phyloP scores from a whole-genome alignment of 1,140 invertebrate genomes.

The Dryas iulia region DNA sequence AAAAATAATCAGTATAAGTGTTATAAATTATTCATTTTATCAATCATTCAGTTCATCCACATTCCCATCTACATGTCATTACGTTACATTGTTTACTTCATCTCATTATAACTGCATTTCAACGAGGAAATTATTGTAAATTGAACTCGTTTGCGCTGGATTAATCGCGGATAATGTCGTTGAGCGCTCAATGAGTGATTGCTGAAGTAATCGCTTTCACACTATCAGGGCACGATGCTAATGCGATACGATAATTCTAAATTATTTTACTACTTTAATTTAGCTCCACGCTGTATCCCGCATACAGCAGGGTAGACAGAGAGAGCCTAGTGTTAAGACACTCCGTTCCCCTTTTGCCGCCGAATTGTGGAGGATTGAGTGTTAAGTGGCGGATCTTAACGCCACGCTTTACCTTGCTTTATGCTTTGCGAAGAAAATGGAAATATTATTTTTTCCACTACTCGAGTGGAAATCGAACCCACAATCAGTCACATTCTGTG shows the following conservation, averaged over 20 bases:
- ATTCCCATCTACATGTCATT: background rate
- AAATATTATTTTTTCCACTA: too few relatives aligned
- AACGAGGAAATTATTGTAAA: conserved; percentile 17
- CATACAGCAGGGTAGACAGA: background rate
- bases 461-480: too few relatives aligned
- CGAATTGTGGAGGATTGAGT: too few relatives aligned
- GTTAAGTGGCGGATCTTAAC: too few relatives aligned
- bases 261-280: background rate
- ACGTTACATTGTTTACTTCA: conserved; percentile 4
- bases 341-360: too few relatives aligned
- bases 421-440: too few relatives aligned
- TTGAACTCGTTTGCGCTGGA: conserved; percentile 8
- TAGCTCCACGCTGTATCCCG: too few relatives aligned
- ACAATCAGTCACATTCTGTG: too few relatives aligned
- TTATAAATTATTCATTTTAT: background rate
- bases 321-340: background rate
- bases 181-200: background rate
- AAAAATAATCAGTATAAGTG: background rate
- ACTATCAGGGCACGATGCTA: background rate
- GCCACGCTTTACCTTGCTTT: too few relatives aligned
- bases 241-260: background rate
- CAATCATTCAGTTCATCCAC: background rate
- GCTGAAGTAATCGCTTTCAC: background rate
- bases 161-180: conserved; percentile 18
- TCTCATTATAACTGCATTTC: conserved; percentile 17